These are phyloP conservation scores for Aelia acuminata DNA, from an alignment of 2,888 invertebrate species.

Conservation along the genomic window DNA sequence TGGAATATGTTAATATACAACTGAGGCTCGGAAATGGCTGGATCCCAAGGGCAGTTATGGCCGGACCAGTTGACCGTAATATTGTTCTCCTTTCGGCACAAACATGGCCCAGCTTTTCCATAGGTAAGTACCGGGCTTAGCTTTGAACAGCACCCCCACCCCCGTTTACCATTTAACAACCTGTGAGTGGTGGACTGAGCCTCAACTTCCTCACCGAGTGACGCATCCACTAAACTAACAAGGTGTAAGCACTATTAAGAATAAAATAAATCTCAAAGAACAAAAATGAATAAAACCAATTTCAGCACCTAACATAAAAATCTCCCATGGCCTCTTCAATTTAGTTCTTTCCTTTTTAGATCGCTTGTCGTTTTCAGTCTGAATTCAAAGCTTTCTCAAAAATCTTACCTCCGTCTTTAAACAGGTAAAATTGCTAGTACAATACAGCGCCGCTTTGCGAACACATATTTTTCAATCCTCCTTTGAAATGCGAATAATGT, in stretches of 20 bases:
- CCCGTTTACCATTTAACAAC: slow-evolving; percentile 49
- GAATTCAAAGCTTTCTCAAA: too few relatives aligned
- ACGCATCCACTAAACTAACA: neutral
- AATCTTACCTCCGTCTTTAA: too few relatives aligned
- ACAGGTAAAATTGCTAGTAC: too few relatives aligned
- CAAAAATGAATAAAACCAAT: too few relatives aligned
- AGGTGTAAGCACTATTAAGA: neutral
- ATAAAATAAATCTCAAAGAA: too few relatives aligned
- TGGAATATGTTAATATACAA: slow-evolving; percentile 56
- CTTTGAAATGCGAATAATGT: too few relatives aligned
- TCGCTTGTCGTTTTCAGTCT: too few relatives aligned
- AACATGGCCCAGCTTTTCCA: slow-evolving; percentile 50
- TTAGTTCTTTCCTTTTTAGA: too few relatives aligned
- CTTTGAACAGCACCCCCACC: slow-evolving; percentile 31
- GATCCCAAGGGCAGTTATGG: slow-evolving; percentile 28
- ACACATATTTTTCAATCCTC: too few relatives aligned
- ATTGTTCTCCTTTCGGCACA: slow-evolving; percentile 52
- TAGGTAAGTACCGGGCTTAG: slow-evolving; percentile 56
- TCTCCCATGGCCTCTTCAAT: too few relatives aligned
- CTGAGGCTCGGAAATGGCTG: slow-evolving; percentile 1
- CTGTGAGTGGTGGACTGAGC: neutral
- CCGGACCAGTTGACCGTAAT: slow-evolving; percentile 11
- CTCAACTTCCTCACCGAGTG: neutral
- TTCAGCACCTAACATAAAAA: too few relatives aligned
- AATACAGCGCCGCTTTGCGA: too few relatives aligned